Conservation (phyloP, 2,113 vertebrate genomes). For the Corythornis vintsioides region DNA sequence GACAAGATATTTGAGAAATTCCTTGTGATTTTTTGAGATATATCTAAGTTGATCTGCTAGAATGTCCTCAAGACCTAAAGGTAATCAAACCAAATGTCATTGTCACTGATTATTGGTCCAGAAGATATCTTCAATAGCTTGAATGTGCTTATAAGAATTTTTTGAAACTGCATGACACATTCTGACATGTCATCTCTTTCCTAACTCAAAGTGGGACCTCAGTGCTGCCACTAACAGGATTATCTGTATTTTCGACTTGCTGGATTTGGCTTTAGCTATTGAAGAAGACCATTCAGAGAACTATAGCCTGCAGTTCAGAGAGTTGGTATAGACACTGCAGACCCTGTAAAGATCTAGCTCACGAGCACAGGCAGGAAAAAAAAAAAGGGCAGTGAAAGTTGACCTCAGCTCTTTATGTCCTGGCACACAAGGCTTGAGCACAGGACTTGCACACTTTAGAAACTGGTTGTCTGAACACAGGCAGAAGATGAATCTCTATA, state of each 20-base stretch:
- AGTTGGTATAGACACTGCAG: neutral
- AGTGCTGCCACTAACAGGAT: neutral
- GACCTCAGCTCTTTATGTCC: neutral
- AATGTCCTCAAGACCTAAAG: neutral
- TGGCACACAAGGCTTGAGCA: neutral
- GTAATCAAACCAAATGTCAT: neutral
- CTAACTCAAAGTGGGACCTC: neutral
- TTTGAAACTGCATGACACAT: neutral
- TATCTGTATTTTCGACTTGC: neutral
- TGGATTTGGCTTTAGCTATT: neutral
- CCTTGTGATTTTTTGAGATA: neutral
- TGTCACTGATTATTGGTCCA: neutral
- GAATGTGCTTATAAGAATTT: neutral
- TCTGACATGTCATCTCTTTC: neutral
- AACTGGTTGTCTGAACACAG: neutral
- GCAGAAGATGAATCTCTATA: neutral
- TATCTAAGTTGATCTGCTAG: neutral
- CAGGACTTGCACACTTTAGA: fast-evolving
- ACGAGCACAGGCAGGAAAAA: neutral
- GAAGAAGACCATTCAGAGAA: neutral
- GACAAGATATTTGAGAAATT: neutral
- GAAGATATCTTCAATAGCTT: neutral
- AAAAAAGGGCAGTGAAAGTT: neutral
- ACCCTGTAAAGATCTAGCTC: neutral
- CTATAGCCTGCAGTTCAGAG: neutral